phyloP scores from a whole-genome alignment of 2,797 vertebrate species.

The Oreortyx pictus region DNA sequence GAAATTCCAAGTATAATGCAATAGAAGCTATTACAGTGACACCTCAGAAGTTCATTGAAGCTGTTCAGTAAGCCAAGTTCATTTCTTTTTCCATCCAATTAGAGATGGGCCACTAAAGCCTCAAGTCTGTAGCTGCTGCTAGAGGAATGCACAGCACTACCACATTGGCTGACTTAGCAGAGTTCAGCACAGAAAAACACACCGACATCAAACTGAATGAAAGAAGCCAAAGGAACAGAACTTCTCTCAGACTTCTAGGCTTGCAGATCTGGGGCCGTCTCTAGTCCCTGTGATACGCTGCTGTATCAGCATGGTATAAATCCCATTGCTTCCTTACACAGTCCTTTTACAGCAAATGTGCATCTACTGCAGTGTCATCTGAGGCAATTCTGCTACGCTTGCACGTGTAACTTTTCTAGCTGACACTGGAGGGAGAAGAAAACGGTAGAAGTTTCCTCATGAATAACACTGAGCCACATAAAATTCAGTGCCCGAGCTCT shows the following conservation, averaged over 20 bases:
- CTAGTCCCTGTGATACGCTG: not conserved
- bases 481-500: not conserved
- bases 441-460: not conserved
- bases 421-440: not conserved
- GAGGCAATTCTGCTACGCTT: not conserved
- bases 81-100: not conserved
- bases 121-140: not conserved
- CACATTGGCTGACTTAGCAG: slow-evolving; percentile 20
- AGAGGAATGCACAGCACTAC: not conserved
- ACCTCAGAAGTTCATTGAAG: slow-evolving; percentile 8
- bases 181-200: not conserved
- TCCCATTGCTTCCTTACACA: not conserved
- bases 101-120: not conserved
- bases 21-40: not conserved
- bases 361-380: not conserved
- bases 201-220: not conserved
- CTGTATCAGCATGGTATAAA: not conserved
- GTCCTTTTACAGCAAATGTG: not conserved
- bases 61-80: not conserved
- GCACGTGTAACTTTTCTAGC: not conserved
- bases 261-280: not conserved
- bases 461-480: not conserved
- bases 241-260: not conserved
- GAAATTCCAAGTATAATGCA: slow-evolving; percentile 49
- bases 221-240: not conserved